These are phyloP conservation scores for Stegodyphus dumicola DNA, from an alignment of 1,140 invertebrate genomes.

Conservation along the genomic window DNA sequence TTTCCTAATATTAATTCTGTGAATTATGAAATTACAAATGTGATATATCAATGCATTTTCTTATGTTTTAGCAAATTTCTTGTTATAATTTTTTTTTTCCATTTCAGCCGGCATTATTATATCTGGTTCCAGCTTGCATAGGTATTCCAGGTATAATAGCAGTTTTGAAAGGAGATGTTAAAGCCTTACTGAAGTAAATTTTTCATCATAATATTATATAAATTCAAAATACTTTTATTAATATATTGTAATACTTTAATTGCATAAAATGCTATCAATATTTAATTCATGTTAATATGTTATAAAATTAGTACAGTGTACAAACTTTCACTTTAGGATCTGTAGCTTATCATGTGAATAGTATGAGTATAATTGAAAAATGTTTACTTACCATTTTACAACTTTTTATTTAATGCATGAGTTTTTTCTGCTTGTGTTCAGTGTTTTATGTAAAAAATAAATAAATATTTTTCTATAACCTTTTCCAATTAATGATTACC, in stretches of 20 bases:
- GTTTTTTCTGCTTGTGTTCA: too few relatives aligned
- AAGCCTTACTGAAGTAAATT: constrained; percentile 85
- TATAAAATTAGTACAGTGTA: neutral
- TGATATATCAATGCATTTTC: too few relatives aligned
- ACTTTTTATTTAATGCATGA: too few relatives aligned
- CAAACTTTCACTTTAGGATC: neutral
- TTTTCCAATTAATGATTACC: too few relatives aligned
- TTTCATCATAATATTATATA: constrained; percentile 69
- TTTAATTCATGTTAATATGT: neutral
- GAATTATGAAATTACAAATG: too few relatives aligned
- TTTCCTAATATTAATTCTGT: too few relatives aligned
- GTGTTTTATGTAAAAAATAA: too few relatives aligned
- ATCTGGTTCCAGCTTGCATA: constrained; percentile 96
- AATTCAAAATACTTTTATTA: constrained; percentile 90
- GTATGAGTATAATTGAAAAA: neutral
- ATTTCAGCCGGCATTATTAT: constrained; percentile 92
- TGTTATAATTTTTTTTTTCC: neutral
- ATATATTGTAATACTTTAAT: constrained; percentile 78
- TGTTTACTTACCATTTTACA: neutral
- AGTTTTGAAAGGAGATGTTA: constrained; percentile 90
- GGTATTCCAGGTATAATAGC: constrained; percentile 88
- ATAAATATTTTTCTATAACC: too few relatives aligned
- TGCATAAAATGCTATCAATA: neutral
- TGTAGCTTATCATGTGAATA: neutral
- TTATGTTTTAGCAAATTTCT: too few relatives aligned